Evolutionary conservation across 2,797 vertebrate genomes (phyloP).

Genomic region (Coccyzus lansbergi): DNA sequence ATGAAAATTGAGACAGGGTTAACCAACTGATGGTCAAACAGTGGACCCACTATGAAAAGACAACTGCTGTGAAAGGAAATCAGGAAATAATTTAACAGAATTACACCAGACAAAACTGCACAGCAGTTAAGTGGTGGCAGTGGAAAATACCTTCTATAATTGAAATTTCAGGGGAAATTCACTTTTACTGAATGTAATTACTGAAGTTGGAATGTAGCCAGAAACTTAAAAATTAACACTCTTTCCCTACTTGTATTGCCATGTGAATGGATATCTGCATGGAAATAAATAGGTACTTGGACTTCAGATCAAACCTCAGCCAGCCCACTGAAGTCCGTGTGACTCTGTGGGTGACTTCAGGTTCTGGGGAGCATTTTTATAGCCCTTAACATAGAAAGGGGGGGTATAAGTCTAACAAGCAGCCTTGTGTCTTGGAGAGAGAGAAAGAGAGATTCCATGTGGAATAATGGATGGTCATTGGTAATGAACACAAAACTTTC

Average conservation of each 20-base stretch:
- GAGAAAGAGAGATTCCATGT: background rate
- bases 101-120: conserved; percentile 17
- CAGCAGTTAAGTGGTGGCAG: conserved; percentile 48
- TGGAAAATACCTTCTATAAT: conserved; percentile 69
- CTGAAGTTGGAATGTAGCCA: conserved; percentile 48
- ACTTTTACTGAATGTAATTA: conserved; percentile 57
- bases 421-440: background rate
- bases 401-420: background rate
- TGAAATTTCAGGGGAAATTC: conserved; percentile 66
- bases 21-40: conserved; percentile 45
- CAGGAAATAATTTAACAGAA: conserved; percentile 53
- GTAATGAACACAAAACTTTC: background rate
- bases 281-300: background rate
- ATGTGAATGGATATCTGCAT: background rate
- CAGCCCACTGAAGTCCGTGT: background rate
- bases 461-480: background rate
- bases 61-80: conserved; percentile 33
- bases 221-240: conserved; percentile 48
- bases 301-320: background rate
- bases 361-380: background rate
- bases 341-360: background rate
- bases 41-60: conserved; percentile 41
- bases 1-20: conserved; percentile 27
- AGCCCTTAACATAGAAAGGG: background rate
- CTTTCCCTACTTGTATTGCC: background rate